These are phyloP conservation scores for Nothocercus nigrocapillus DNA, from an alignment of 2,113 vertebrate species.

Conservation along the genomic window DNA sequence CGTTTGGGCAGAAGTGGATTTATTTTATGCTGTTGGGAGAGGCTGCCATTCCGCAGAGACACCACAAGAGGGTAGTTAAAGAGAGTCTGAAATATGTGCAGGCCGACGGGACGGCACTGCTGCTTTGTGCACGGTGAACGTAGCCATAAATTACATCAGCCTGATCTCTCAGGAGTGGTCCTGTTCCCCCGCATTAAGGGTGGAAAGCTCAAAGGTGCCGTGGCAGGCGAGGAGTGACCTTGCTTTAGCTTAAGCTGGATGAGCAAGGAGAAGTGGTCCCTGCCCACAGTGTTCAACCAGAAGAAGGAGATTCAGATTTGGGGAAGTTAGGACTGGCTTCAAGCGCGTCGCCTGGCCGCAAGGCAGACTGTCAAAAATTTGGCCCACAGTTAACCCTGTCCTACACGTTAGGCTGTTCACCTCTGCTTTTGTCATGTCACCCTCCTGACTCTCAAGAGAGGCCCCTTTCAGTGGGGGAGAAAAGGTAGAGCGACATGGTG, in stretches of 20 bases:
- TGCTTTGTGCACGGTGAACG: background rate
- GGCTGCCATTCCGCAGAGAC: constrained; percentile 31
- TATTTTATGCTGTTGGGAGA: background rate
- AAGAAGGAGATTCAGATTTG: background rate
- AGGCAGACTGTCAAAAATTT: background rate
- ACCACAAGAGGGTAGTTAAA: constrained; percentile 67
- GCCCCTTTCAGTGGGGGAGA: background rate
- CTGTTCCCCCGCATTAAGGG: background rate
- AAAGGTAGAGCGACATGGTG: background rate
- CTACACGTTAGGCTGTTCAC: rapidly evolving
- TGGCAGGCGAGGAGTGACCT: background rate
- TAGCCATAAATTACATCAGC: background rate
- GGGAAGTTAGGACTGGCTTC: background rate
- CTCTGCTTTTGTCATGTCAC: background rate
- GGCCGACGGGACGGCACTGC: background rate
- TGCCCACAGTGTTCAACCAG: background rate
- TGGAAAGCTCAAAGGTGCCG: background rate
- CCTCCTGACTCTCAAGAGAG: background rate
- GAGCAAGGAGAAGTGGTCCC: background rate
- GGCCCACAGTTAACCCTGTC: background rate
- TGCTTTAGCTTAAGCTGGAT: background rate
- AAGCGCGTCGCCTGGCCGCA: background rate
- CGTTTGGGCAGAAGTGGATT: background rate
- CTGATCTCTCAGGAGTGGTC: background rate
- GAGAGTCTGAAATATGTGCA: background rate